phyloP scores from a whole-genome alignment of 2,888 invertebrate genomes.

The Chalcosyrphus nemorum region DNA sequence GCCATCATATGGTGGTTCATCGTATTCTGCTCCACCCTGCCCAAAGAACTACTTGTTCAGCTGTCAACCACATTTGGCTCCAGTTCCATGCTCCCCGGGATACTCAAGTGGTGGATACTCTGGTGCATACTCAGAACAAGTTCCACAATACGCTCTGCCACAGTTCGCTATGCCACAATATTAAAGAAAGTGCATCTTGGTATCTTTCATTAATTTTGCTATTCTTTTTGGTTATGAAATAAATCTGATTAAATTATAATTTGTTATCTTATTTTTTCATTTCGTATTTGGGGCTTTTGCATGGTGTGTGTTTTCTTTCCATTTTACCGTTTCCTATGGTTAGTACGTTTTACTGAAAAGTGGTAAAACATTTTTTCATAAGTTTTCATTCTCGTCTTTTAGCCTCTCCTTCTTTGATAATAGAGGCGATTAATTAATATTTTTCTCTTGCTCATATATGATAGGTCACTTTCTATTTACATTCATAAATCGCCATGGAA shows the following conservation, averaged over 20 bases:
- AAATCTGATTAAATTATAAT: neutral
- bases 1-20: constrained; percentile 5
- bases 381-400: too few species aligned
- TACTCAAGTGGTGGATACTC: constrained; percentile 75
- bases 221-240: constrained; percentile 25
- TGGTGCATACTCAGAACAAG: constrained; percentile 78
- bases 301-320: neutral
- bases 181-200: constrained; percentile 11
- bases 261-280: neutral
- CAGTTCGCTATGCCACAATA: constrained; percentile 25
- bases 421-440: too few species aligned
- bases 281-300: neutral
- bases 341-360: too few species aligned
- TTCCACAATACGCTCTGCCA: constrained; percentile 67
- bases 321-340: too few species aligned
- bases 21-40: constrained; percentile 73
- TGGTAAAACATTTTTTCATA: too few species aligned
- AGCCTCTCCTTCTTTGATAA: too few species aligned
- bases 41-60: constrained; percentile 79
- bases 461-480: too few species aligned
- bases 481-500: too few species aligned
- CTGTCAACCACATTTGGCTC: constrained; percentile 77
- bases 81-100: constrained; percentile 76
- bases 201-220: constrained; percentile 35
- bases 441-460: too few species aligned